Conservation (phyloP, 2,797 vertebrate species). For the Spinus olivaceus region DNA sequence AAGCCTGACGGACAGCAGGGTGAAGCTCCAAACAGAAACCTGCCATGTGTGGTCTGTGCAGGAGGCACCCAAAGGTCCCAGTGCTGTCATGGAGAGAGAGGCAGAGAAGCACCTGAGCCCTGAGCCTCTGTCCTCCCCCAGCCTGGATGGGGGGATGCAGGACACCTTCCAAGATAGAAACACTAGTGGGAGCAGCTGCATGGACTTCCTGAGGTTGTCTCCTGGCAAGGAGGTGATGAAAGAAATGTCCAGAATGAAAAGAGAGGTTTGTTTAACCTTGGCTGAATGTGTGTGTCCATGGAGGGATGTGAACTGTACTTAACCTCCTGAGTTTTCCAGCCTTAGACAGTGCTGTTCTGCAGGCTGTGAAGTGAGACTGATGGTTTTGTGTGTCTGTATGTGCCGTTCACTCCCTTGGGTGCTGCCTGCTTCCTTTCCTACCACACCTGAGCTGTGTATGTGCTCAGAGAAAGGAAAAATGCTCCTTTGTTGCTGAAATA, state of each 20-base stretch:
- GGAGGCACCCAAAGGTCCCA: not conserved
- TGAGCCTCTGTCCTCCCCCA: not conserved
- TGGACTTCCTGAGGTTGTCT: constrained; percentile 13
- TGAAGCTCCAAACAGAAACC: not conserved
- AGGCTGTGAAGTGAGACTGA: not conserved
- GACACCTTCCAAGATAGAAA: not conserved
- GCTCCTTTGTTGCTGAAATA: not conserved
- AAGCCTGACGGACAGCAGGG: fast-evolving
- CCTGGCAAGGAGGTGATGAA: constrained; percentile 39
- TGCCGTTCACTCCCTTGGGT: not conserved
- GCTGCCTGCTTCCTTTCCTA: not conserved
- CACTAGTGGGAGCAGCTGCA: not conserved
- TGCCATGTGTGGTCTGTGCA: not conserved
- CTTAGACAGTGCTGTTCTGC: not conserved
- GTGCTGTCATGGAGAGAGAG: not conserved
- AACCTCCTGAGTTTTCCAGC: not conserved
- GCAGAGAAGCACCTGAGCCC: not conserved
- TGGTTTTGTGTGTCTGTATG: fast-evolving
- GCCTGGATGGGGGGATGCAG: not conserved
- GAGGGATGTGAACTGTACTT: not conserved
- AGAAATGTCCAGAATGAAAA: constrained; percentile 50
- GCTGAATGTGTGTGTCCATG: not conserved
- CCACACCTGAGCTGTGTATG: not conserved
- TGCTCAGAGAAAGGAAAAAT: not conserved
- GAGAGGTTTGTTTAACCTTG: constrained; percentile 41